Base-by-base conservation (phyloP, 2,888 invertebrate species). In the Drosophila trichaetosa region DNA sequence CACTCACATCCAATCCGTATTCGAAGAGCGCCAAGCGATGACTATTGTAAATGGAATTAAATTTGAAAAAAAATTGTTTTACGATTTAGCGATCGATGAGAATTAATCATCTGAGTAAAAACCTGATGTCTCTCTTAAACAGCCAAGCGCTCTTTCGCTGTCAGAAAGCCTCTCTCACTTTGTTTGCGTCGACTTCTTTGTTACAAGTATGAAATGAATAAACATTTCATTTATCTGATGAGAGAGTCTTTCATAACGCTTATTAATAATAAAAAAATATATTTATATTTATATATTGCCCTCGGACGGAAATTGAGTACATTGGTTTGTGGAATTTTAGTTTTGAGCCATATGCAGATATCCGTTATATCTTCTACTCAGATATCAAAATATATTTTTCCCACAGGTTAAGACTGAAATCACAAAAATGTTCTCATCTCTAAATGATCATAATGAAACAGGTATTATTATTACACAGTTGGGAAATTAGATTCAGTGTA, bases 21-120 rank as follows among this genome's bases (percentile, higher is more conserved):
- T 60, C 70, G 40, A 29, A 52, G 82, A 77, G 75, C 59, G 63
- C 34, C 54, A 49, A 57, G 51, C 73, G 58, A 53, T 69, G 60
- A 85, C 88, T 85, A 68, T 49, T 64, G 57, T 46, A 29, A 56
- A n/a, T 49, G 31, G 24, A 48, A 51, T 40, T 48, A 38, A 18
- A 31, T 6, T 34, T 48, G 10, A 36, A 46, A 34, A 42, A 36
- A 38, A 36, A 33, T 48, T 24, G 42, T 31, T 54, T 36, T 24
- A 40, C 58, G 29, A 59, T 73, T 46, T 38, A 36, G 58, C 59
- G 31, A 66, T 73, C 69, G 66, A 48, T 64, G 56, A 21, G 69
- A 34, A 46, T 63, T 67, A 51, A 27, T 57, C 42, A 54, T 33
- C 40, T 29, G 46, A 57, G 48, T 38, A 18, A 51, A 59, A 60